Evolutionary conservation across 1,140 invertebrate species (phyloP), one percentile per base, ranked within the genome.

Genomic region (Nephotettix cincticeps): DNA sequence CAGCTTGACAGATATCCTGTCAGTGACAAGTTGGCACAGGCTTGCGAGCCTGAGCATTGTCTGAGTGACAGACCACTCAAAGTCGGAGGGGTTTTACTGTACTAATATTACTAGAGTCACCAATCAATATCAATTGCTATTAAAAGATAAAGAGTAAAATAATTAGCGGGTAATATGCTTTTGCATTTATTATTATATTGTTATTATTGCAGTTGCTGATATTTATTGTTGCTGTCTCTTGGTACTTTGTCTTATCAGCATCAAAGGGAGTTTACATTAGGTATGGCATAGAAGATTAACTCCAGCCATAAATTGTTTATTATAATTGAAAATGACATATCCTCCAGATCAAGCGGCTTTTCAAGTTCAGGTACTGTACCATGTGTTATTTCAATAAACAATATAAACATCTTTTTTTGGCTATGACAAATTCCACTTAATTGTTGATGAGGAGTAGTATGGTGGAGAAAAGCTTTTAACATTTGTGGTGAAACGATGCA

Each of bases 291-390:
- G 27, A 61, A 63, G 67, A 51, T 4, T 9, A 4, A 9, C 47
- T 51, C 17, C 6, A 51, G 47, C 17, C 6, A 4, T n/a, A 51
- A 21, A 27, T 61, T 27, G 14, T 21, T n/a, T 19, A n/a, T 14
- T 47, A 14, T 61, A 75, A 84, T n/a, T 27, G 14, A 72, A 77
- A 75, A 92, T 92, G 91, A 88, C 90, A 28, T 86, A 91, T 68
- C 90, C 90, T 47, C 88, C 90, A 65, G 91, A 94, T 79, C 86
- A 81, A 58, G 91, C 91, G 9, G 90, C 90, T 1, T 87, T 89
- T 75, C 91, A 91, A 84, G 90, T 91, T 58, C 88, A 88, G 80
- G 86, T 87, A 80, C 74, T 71, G 58, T 72, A 19, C 51, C 77
- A 66, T 65, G 51, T 43, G 25, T 58, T 58, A 2, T 1, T 14